A percentile compares a stretch with the other conserved stretches of the same genome.
These are phyloP conservation scores for Cryptus armator DNA, from an alignment of 2,888 invertebrate genomes.

Conservation along the genomic window DNA sequence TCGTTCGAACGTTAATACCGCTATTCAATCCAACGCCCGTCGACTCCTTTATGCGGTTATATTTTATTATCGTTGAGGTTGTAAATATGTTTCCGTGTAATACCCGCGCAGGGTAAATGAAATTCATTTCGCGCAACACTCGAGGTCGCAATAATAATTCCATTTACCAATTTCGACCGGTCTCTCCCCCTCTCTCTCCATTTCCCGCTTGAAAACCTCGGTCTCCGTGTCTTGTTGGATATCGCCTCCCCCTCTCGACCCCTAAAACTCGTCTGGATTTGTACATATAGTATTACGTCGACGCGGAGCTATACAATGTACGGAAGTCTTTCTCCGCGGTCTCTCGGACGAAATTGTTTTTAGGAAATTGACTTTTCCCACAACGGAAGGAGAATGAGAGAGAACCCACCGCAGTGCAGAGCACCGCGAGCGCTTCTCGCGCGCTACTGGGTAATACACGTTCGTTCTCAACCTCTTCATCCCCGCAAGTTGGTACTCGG, in stretches of 20 bases:
- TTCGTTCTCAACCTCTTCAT: conserved; percentile 57
- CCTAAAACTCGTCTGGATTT: conserved; percentile 69
- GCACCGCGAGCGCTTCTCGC: conserved; percentile 17
- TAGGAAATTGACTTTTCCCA: conserved; percentile 80
- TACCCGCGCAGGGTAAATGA: conserved; percentile 69
- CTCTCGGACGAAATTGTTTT: conserved; percentile 77
- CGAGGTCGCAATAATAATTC: conserved; percentile 75
- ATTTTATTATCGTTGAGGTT: conserved; percentile 38
- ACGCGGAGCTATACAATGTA: conserved; percentile 67
- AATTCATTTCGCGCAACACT: conserved; percentile 74
- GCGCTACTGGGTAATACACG: conserved; percentile 22
- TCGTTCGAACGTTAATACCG: neutral
- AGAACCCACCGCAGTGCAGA: conserved; percentile 33
- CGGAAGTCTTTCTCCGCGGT: conserved; percentile 1
- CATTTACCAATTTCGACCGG: conserved; percentile 71
- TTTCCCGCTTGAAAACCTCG: neutral
- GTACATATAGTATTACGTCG: conserved; percentile 73
- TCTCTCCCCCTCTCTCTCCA: conserved; percentile 58
- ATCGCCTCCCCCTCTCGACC: neutral
- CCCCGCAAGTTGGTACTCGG: conserved; percentile 18
- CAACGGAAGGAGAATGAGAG: conserved; percentile 61
- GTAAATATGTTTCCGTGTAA: conserved; percentile 63
- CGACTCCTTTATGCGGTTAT: neutral
- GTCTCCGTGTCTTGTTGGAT: neutral
- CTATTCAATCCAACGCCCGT: neutral